Evolutionary conservation across 2,797 vertebrate species (phyloP), one percentile per base, ranked within the genome.

Genomic region (Prunella strophiata): DNA sequence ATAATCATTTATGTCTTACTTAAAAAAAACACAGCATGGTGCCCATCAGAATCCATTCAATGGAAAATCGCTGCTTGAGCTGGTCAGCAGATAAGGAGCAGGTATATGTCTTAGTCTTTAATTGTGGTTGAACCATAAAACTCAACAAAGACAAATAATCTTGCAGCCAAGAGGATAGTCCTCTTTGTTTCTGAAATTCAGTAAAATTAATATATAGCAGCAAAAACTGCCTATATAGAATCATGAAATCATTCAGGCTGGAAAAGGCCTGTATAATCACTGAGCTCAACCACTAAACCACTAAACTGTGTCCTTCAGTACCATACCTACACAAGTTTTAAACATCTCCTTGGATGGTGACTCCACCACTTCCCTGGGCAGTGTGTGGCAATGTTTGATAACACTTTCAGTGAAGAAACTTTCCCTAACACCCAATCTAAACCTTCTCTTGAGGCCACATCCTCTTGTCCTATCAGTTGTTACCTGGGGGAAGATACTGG

Each of bases 301-400:
- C 4, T 67, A 19, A 54, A 47, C 21, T 0, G 0, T 36, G 21
- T 48, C 30, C 13, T 4, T 42, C 27, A 40, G 10, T 34, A 29
- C 13, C 38, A n/a, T 0, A 0, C 25, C 27, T 57, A 20, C 18
- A 23, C 5, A 22, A 16, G 13, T 42, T 67, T 67, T 34, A 30
- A 52, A 40, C 21, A 32, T 6, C 5, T 55, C 42, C 4, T 61
- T 11, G 14, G 11, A 15, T 17, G 2, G 16, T 27, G 34, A 36
- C 10, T 27, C 10, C 34, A 48, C 12, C 0, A 0, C 26, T 48
- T 55, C 22, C 21, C 13, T 27, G 21, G 38, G 11, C 8, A 55
- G 15, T 6, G 6, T 48, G 6, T 54, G 34, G 9, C 40, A 27
- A 14, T 16, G 7, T 17, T 42, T 75, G 42, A 62, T 18, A 40